phyloP scores from a whole-genome alignment of 2,888 invertebrate species.

The Orthosia cruda region DNA sequence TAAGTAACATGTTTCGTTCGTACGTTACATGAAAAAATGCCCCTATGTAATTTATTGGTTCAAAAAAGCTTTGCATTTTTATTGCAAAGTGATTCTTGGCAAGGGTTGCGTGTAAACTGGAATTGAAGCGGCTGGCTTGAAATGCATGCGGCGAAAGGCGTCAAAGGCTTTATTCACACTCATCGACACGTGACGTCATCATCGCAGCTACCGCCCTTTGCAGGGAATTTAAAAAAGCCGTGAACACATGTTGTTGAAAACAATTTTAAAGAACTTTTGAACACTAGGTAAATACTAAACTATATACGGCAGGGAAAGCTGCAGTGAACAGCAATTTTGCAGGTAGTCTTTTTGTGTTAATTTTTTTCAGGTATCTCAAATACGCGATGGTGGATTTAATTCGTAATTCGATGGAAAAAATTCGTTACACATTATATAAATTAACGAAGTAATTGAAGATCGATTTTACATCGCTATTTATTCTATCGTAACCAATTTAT shows the following conservation, averaged over 20 bases:
- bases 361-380: slow-evolving; percentile 8
- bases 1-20: slow-evolving; percentile 22
- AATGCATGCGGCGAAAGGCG: slow-evolving; percentile 86
- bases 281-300: slow-evolving; percentile 35
- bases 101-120: slow-evolving; percentile 79
- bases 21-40: slow-evolving; percentile 44
- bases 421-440: slow-evolving; percentile 40
- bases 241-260: slow-evolving; percentile 69
- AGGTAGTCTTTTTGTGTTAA: neutral
- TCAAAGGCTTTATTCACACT: slow-evolving; percentile 89
- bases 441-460: slow-evolving; percentile 75
- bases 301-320: neutral
- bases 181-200: slow-evolving; percentile 85
- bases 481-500: slow-evolving; percentile 88
- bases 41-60: slow-evolving; percentile 48
- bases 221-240: slow-evolving; percentile 59
- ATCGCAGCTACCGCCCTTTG: slow-evolving; percentile 68
- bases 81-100: slow-evolving; percentile 61
- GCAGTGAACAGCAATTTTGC: slow-evolving; percentile 2
- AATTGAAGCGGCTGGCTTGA: slow-evolving; percentile 85
- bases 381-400: neutral
- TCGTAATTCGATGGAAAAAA: slow-evolving; percentile 2
- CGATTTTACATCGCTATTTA: slow-evolving; percentile 77
- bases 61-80: slow-evolving; percentile 57
- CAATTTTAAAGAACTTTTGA: slow-evolving; percentile 60